These are phyloP conservation scores for Scolopax rusticola DNA, from an alignment of 2,797 vertebrate species.

Conservation along the genomic window DNA sequence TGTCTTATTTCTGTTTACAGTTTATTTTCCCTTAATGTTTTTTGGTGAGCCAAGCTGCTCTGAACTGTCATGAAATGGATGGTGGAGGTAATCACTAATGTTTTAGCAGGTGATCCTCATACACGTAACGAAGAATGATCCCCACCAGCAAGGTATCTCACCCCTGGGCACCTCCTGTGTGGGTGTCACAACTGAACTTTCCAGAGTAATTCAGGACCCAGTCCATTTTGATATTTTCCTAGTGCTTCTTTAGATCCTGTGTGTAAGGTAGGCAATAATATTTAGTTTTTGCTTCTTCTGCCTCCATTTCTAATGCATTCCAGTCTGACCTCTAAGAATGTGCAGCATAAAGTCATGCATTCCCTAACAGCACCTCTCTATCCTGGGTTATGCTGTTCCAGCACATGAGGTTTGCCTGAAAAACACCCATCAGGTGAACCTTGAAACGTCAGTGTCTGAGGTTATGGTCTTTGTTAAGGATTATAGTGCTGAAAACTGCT, in stretches of 20 bases:
- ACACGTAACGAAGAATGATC: rapidly evolving
- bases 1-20: background rate
- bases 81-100: background rate
- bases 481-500: background rate
- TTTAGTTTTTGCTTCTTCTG: background rate
- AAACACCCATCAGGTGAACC: background rate
- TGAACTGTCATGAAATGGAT: background rate
- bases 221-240: background rate
- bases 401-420: background rate
- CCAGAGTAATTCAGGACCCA: background rate
- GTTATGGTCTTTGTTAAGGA: background rate
- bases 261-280: background rate
- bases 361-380: background rate
- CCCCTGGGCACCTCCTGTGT: background rate
- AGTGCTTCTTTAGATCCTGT: background rate
- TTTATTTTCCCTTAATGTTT: background rate
- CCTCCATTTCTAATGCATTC: background rate
- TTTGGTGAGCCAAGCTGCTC: background rate
- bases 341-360: background rate
- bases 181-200: background rate
- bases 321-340: background rate
- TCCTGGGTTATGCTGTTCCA: background rate
- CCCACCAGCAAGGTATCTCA: background rate
- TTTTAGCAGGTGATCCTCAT: background rate
- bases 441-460: background rate